Base-by-base conservation (phyloP, 2,888 invertebrate genomes). In the Sceliomorpha sp. region DNA sequence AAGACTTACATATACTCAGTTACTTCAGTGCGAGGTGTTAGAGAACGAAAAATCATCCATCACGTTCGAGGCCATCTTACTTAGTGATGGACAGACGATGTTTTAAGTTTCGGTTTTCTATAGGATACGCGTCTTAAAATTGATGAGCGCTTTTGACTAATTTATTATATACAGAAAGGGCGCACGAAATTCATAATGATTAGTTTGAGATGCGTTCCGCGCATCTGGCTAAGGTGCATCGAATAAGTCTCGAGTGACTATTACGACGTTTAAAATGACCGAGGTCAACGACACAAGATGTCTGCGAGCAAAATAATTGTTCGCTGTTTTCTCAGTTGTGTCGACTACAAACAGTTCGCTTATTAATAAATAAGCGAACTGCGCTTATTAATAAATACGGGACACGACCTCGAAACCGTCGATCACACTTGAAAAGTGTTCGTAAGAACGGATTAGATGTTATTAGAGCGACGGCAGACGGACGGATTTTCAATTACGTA, bases 101-200 rank as follows among this genome's bases (percentile, higher is more conserved):
- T 73, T 70, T 70, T 55, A 51, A 55, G 70, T 59, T 73, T 71
- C 76, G 75, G 66, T 78, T 76, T 78, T 76, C 78, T 79, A 78
- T 74, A 66, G 68, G 73, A 74, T 59, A 73, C 73, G 70, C 76
- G 76, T 78, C 83, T 79, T 78, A 82, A 85, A 86, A 87, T 87
- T 87, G 84, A 87, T 87, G 87, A 87, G 81, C 79, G 84, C 79
- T 80, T 84, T 84, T 82, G 81, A 83, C 86, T 86, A 86, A 87
- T 86, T 86, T 85, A 86, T 86, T 82, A 81, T 82, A 81, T 77
- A 79, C 73, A 74, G 73, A 76, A 78, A 81, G 80, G 79, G 77
- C 81, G 80, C 78, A 79, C 76, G 79, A 84, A 83, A 83, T 84
- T 78, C 78, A 81, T 82, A 84, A 84, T 80, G 81, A 84, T 72